These are phyloP conservation scores for Callosobruchus maculatus DNA, from an alignment of 2,888 invertebrate species.

Conservation along the genomic window DNA sequence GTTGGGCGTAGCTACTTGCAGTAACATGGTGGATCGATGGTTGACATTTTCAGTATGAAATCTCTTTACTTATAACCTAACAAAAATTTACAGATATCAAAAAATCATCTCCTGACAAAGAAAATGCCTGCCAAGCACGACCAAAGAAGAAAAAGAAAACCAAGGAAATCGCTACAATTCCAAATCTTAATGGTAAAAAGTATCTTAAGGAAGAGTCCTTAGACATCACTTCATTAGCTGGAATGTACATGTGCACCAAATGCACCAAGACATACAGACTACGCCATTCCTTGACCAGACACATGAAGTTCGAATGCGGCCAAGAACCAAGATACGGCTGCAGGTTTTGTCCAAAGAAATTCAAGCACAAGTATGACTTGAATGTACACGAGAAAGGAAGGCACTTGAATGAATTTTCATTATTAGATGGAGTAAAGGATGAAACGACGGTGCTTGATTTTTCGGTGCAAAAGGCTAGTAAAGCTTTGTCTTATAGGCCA, in stretches of 20 bases:
- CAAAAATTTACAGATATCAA: background rate
- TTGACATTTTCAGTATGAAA: background rate
- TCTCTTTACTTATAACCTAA: background rate
- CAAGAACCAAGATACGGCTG: slow-evolving; percentile 61
- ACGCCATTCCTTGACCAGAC: slow-evolving; percentile 53
- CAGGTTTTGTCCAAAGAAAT: slow-evolving; percentile 59
- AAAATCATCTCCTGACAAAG: slow-evolving; percentile 15
- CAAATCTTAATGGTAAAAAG: background rate
- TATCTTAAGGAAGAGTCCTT: slow-evolving; percentile 3
- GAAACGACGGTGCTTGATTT: background rate
- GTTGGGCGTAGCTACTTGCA: background rate
- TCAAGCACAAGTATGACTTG: slow-evolving; percentile 52
- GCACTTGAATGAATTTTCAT: slow-evolving; percentile 29
- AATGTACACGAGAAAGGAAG: slow-evolving; percentile 47
- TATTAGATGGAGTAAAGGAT: background rate
- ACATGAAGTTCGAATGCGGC: slow-evolving; percentile 54
- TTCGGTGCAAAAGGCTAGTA: background rate
- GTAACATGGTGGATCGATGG: background rate
- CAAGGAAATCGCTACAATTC: slow-evolving; percentile 1
- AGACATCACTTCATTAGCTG: slow-evolving; percentile 17
- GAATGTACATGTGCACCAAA: slow-evolving; percentile 46
- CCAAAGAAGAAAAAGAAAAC: slow-evolving; percentile 17
- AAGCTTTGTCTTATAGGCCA: background rate
- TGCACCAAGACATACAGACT: slow-evolving; percentile 53
- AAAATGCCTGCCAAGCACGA: slow-evolving; percentile 16